phyloP scores from a whole-genome alignment of 2,113 vertebrate species.

The Taurulus bubalis region DNA sequence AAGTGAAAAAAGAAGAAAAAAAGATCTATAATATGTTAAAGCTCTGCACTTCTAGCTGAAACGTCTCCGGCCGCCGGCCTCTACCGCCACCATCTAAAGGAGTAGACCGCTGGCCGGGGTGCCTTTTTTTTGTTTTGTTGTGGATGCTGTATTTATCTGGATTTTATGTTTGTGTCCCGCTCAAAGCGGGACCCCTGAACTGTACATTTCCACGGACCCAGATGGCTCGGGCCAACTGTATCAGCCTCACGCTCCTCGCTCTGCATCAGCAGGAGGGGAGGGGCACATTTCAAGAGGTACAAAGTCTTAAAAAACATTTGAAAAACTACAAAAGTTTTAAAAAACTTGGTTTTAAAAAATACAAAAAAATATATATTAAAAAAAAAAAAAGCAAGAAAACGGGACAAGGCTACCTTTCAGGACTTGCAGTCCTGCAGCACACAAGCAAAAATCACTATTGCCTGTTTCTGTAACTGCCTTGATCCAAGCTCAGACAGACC shows the following conservation, averaged over 20 bases:
- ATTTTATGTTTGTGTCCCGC: conserved; percentile 74
- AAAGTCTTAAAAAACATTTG: conserved; percentile 76
- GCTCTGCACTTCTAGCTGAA: conserved; percentile 84
- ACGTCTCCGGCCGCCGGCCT: conserved; percentile 73
- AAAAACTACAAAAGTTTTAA: conserved; percentile 4
- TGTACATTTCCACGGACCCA: conserved; percentile 80
- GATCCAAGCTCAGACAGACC: conserved; percentile 82
- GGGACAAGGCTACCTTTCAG: conserved; percentile 78
- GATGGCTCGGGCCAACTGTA: conserved; percentile 74
- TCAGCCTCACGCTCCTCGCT: conserved; percentile 68
- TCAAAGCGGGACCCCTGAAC: conserved; percentile 78
- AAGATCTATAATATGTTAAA: conserved; percentile 77
- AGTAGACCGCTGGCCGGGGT: conserved; percentile 68
- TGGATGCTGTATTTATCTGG: conserved; percentile 81
- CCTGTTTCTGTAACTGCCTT: conserved; percentile 87
- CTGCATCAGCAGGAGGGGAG: conserved; percentile 66
- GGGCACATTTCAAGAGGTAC: conserved; percentile 79
- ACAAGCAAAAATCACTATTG: conserved; percentile 83
- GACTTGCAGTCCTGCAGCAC: conserved; percentile 78
- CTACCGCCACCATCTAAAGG: conserved; percentile 70
- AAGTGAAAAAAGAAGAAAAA: conserved; percentile 66
- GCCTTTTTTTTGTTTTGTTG: conserved; percentile 75
- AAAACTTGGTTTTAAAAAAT: conserved; percentile 8
- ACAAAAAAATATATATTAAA: conserved; percentile 10
- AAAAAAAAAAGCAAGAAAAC: conserved; percentile 44